Base-by-base conservation (phyloP, 2,888 invertebrate genomes). In the Trichopoda pennipes region DNA sequence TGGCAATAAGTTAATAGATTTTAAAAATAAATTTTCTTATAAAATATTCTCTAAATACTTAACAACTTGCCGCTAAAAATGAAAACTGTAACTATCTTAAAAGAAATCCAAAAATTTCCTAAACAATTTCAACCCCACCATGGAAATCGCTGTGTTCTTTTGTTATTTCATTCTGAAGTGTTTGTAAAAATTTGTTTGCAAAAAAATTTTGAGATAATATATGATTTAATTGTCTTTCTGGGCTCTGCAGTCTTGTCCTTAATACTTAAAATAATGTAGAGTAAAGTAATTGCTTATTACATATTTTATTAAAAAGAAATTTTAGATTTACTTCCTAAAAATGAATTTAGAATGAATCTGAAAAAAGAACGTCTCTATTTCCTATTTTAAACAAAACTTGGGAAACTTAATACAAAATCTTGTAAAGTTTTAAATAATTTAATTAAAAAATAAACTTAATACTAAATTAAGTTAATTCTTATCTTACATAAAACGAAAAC, bases 1-100 rank as follows among this genome's bases (percentile, higher is more conserved):
- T 91, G 91, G 91, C 91, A 91, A 90, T 91, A 90, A 89, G 63
- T 47, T 35, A 55, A 10, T 69, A 86, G n/a, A 10, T 76, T 68
- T 74, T 55, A 23, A 53, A 75, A n/a, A 47, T 66, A 19, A 56
- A 70, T 47, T 61, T 66, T 49, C 64, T 51, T 28, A 28, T 28
- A 6, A 7, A 58, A 53, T 53, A 49, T 73, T 64, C 68, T 35
- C 35, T 47, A 66, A 80, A 81, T 72, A 81, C 72, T 75, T 70
- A 73, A 73, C 23, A 60, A 82, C 81, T 84, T 85, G 81, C 81
- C 81, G 81, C 77, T 70, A 56, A 63, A 77, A 56, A n/a, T 49
- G 60, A 68, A 66, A 73, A 72, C 35, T 47, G 64, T 64, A 58
- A 70, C 56, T 78, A 72, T 78, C 77, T 66, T 44, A n/a, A 49